These are phyloP conservation scores for Steatornis caripensis DNA, from an alignment of 2,113 vertebrate genomes.

Conservation along the genomic window DNA sequence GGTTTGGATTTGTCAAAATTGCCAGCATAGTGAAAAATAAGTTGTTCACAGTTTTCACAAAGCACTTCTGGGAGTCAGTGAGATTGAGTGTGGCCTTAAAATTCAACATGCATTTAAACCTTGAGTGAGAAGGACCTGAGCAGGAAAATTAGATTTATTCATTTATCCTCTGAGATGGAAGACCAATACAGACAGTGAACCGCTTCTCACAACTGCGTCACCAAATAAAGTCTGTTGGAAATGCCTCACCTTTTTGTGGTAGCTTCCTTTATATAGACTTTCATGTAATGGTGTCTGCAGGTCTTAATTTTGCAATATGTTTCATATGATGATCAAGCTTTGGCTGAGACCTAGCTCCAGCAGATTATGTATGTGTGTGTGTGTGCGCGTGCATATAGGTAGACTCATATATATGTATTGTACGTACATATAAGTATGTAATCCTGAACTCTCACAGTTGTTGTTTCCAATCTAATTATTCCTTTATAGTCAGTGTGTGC, in stretches of 20 bases:
- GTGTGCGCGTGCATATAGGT: neutral
- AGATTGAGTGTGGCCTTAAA: neutral
- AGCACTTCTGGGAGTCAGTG: neutral
- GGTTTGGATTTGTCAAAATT: neutral
- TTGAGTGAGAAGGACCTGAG: neutral
- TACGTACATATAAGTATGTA: neutral
- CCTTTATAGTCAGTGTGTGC: neutral
- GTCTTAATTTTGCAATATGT: neutral
- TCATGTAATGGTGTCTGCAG: neutral
- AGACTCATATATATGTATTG: neutral
- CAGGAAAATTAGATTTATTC: neutral
- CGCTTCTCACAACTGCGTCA: neutral
- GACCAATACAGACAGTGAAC: neutral
- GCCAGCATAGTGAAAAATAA: fast-evolving
- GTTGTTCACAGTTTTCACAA: neutral
- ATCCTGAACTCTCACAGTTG: neutral
- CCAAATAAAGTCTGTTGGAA: neutral
- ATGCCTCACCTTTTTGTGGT: neutral
- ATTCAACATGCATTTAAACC: neutral
- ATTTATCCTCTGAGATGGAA: neutral
- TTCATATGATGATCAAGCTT: neutral
- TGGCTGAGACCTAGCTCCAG: neutral
- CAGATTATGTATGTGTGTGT: neutral
- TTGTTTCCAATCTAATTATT: neutral
- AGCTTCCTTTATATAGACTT: neutral